Evolutionary conservation across 2,113 vertebrate genomes (phyloP), one percentile per base, ranked within the genome.

Genomic region (Archilochus colubris): DNA sequence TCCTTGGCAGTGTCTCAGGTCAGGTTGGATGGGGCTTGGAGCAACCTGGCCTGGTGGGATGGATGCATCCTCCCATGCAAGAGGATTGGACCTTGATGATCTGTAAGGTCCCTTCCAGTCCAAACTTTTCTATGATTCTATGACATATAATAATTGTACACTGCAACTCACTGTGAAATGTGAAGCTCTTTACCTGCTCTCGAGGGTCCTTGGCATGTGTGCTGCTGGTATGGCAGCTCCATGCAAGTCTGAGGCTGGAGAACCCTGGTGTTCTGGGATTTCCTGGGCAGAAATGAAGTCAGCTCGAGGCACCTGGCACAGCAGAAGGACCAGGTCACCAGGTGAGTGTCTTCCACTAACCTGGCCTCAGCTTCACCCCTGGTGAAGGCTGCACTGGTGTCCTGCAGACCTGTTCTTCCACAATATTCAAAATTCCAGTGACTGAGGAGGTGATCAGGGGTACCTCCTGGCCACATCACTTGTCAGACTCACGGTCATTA

Each of bases 371-470:
- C n/a, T n/a, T 66, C 30, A 69, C 4, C 4, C 50, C 18, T 2
- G 1, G 1, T 4, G 46, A 58, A 44, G 33, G 66, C 67, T 86
- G 33, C 3, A 9, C 55, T 57, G 66, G 24, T 23, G 8, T 30
- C 17, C 27, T 9, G 21, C 0, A 1, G 9, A 8, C n/a, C 3
- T 79, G 38, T 85, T 73, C 21, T 64, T 82, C 24, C 33, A 1
- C 27, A 76, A 25, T 14, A 57, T 28, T 38, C 23, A 11, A 48
- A 24, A 25, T 33, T 6, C 11, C 14, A 15, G 27, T 12, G 30
- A 8, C 23, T 40, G 13, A 2, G 1, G 1, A 20, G 22, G 16
- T n/a, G n/a, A 24, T 19, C 8, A 4, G 1, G 5, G 66, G 5
- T 9, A 19, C 25, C 33, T 30, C 24, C 62, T 8, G 3, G 12